Conservation (phyloP, 2,113 vertebrate species). For the Cyanoderma ruficeps region DNA sequence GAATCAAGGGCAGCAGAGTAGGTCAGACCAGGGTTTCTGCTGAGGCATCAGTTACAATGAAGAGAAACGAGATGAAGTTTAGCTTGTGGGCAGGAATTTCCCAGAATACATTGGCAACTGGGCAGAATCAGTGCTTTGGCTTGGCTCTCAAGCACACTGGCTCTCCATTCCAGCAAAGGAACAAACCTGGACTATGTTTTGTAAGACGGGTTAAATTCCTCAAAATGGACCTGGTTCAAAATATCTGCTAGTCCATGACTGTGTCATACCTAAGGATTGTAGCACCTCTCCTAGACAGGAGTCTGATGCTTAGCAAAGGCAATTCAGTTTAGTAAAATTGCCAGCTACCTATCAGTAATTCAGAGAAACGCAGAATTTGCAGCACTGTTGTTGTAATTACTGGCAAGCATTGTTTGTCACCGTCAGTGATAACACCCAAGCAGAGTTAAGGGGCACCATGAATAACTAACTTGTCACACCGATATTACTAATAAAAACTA, state of each 20-base stretch:
- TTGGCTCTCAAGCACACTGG: not conserved
- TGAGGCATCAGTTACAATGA: conserved; percentile 28
- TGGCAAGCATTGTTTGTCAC: not conserved
- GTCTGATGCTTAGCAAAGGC: not conserved
- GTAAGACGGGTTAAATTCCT: not conserved
- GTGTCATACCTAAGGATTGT: not conserved
- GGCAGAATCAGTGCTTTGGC: conserved; percentile 53
- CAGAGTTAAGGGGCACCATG: not conserved
- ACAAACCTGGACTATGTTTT: conserved; percentile 31
- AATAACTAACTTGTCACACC: not conserved
- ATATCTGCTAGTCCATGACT: not conserved
- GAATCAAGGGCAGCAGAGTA: conserved; percentile 35
- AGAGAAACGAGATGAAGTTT: conserved; percentile 53
- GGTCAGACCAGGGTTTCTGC: conserved; percentile 21
- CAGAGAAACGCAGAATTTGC: not conserved
- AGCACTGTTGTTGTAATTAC: not conserved
- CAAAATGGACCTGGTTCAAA: conserved; percentile 5
- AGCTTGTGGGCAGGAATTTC: conserved; percentile 67
- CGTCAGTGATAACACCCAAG: not conserved
- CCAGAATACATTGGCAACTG: conserved; percentile 48
- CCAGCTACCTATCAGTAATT: not conserved
- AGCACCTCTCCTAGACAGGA: not conserved
- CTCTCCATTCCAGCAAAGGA: not conserved
- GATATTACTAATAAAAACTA: not conserved
- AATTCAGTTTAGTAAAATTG: not conserved